These are phyloP conservation scores for Sebastes kiyomatsui DNA, from an alignment of 2,797 vertebrate species.

Conservation along the genomic window DNA sequence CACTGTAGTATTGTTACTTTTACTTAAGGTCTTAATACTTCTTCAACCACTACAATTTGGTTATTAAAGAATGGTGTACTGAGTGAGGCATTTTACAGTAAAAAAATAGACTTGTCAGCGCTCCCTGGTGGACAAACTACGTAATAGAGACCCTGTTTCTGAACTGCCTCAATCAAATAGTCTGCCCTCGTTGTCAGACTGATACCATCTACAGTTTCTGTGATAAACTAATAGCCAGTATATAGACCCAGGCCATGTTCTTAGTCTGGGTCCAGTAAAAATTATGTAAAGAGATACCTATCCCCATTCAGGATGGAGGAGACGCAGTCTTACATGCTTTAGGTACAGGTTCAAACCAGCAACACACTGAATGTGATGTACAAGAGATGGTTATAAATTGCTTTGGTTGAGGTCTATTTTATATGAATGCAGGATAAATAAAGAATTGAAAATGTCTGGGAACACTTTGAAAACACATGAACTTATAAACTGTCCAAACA, in stretches of 20 bases:
- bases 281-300: neutral
- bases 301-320: neutral
- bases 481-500: neutral
- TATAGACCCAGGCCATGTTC: neutral
- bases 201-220: neutral
- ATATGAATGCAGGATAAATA: neutral
- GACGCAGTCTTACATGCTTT: neutral
- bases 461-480: neutral
- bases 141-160: neutral
- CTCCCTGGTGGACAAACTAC: constrained; percentile 19
- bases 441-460: neutral
- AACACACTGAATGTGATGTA: neutral
- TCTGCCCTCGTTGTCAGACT: neutral
- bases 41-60: neutral
- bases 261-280: neutral
- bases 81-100: neutral
- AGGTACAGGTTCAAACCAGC: neutral
- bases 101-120: neutral
- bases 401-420: neutral
- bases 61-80: neutral
- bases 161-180: neutral
- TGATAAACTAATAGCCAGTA: neutral
- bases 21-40: no score
- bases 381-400: neutral
- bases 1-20: no score